Conservation (phyloP, 2,888 invertebrate genomes). For the Caenorhabditis sp. region DNA sequence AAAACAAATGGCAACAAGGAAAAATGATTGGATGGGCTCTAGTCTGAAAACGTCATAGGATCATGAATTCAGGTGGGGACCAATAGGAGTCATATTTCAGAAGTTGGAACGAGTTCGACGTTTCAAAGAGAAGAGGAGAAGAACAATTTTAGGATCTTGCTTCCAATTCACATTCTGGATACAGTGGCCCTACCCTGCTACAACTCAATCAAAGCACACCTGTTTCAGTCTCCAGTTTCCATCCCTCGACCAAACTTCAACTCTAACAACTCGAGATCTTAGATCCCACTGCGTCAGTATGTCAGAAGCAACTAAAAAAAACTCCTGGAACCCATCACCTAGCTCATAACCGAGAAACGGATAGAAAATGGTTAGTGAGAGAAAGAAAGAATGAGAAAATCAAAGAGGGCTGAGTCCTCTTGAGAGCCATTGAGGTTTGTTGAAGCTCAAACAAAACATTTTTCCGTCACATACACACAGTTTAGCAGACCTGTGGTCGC, state of each 20-base stretch:
- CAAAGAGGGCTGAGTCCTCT: conserved; percentile 16
- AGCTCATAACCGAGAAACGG: conserved; percentile 17
- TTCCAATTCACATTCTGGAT: too few relatives aligned
- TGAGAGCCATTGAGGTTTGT: conserved; percentile 22
- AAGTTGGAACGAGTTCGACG: too few relatives aligned
- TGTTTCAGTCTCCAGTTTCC: neutral
- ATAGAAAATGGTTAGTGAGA: conserved; percentile 24
- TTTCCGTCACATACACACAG: conserved; percentile 46
- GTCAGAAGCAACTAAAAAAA: conserved; percentile 17
- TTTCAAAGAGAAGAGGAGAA: too few relatives aligned
- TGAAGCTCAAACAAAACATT: conserved; percentile 55
- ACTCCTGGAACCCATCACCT: conserved; percentile 24
- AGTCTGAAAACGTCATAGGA: conserved; percentile 48
- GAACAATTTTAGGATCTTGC: too few relatives aligned
- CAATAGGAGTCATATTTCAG: neutral
- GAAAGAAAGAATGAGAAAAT: conserved; percentile 3
- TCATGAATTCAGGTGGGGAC: neutral
- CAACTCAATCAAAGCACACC: conserved; percentile 2
- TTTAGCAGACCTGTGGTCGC: conserved; percentile 61
- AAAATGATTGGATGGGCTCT: conserved; percentile 25
- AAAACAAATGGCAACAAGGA: conserved; percentile 47
- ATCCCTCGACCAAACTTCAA: conserved; percentile 18
- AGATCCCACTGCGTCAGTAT: conserved; percentile 8
- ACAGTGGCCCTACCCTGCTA: too few relatives aligned
- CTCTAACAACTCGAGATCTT: conserved; percentile 21